phyloP scores from a whole-genome alignment of 2,113 vertebrate genomes.

The Bombycilla garrulus region DNA sequence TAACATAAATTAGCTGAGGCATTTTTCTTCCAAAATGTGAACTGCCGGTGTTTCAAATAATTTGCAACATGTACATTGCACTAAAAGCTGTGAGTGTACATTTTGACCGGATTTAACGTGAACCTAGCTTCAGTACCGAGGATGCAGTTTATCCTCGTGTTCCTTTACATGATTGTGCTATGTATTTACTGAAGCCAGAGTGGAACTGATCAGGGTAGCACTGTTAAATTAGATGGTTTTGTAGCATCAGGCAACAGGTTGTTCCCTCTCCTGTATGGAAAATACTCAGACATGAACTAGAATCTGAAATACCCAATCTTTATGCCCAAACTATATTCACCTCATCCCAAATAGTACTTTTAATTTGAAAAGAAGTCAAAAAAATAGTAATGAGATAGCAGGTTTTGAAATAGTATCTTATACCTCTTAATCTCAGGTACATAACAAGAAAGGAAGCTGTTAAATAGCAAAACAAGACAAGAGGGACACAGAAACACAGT shows the following conservation, averaged over 20 bases:
- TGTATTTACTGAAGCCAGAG: not conserved
- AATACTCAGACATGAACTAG: not conserved
- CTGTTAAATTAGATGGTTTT: not conserved
- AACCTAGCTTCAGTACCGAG: not conserved
- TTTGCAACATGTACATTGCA: not conserved
- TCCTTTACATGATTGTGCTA: not conserved
- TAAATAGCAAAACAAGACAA: slow-evolving; percentile 74
- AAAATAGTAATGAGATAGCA: slow-evolving; percentile 61
- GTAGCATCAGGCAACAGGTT: not conserved
- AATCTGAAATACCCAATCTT: not conserved
- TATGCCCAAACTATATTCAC: not conserved
- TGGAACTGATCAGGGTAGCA: not conserved
- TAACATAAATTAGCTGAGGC: not conserved
- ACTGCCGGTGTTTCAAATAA: not conserved
- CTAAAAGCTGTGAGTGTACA: not conserved
- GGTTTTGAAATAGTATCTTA: slow-evolving; percentile 76
- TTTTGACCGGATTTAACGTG: not conserved
- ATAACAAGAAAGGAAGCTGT: slow-evolving; percentile 71
- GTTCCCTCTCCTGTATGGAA: not conserved
- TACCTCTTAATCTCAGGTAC: slow-evolving; percentile 75
- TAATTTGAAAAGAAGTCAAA: slow-evolving; percentile 47
- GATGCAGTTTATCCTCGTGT: not conserved
- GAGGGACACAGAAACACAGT: slow-evolving; percentile 71
- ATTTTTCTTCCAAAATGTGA: not conserved
- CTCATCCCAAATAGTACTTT: not conserved